Evolutionary conservation across 2,113 vertebrate species (phyloP).

Genomic region (Limnothrissa miodon): DNA sequence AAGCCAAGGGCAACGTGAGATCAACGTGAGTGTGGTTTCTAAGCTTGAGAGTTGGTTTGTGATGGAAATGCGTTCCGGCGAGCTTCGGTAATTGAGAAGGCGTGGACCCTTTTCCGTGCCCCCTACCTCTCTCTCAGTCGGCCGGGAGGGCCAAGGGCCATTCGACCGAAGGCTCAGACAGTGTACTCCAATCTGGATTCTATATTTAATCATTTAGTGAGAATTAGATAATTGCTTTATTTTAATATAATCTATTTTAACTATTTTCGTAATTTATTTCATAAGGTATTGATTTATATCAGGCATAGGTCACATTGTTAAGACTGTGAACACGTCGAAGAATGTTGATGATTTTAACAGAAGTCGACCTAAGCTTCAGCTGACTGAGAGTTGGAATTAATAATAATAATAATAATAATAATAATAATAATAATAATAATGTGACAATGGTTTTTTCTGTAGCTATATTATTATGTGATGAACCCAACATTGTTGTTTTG

Average conservation of each 20-base stretch:
- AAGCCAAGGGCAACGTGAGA: background rate
- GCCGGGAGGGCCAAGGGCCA: background rate
- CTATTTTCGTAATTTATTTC: background rate
- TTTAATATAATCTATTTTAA: background rate
- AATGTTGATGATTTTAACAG: no score
- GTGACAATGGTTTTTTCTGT: background rate
- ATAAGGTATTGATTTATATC: no score
- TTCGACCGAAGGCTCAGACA: background rate
- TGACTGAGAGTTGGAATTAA: background rate
- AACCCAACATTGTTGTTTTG: background rate
- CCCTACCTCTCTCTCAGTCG: conserved; percentile 6
- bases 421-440: conserved; percentile 25
- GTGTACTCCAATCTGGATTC: background rate
- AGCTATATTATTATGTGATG: background rate
- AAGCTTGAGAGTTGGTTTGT: conserved; percentile 13
- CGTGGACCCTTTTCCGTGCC: conserved; percentile 49
- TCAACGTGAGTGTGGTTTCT: background rate
- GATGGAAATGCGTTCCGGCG: conserved; percentile 28
- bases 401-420: conserved; percentile 4
- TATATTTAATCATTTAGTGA: background rate
- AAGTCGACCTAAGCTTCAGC: background rate
- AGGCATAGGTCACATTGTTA: background rate
- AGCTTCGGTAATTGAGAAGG: conserved; percentile 63
- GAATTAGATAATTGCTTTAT: background rate
- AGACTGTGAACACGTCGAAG: no score